A percentile compares a stretch with the other conserved stretches of the same genome.
Conservation (phyloP, 2,888 invertebrate genomes). For the Dendrolimus houi region DNA sequence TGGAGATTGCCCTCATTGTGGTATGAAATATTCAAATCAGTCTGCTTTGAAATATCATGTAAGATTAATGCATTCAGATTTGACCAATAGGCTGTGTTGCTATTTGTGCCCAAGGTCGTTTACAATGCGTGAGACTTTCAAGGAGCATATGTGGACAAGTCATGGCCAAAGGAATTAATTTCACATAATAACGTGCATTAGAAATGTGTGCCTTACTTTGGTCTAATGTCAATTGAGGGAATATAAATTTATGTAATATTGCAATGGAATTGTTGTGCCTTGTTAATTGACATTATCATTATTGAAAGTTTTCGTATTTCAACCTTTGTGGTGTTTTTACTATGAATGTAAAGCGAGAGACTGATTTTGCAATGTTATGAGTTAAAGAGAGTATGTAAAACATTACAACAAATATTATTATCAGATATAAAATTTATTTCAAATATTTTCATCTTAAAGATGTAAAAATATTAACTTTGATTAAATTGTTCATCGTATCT, state of each 20-base stretch:
- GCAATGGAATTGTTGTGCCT: no score
- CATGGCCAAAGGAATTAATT: slow-evolving; percentile 78
- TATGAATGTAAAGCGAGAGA: slow-evolving; percentile 13
- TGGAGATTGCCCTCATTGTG: slow-evolving; percentile 82
- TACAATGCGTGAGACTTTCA: slow-evolving; percentile 80
- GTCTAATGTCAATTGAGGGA: no score
- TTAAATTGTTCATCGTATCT: no score
- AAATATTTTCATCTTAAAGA: no score
- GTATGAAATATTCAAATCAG: slow-evolving; percentile 81
- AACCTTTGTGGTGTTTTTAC: background rate
- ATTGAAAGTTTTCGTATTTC: no score
- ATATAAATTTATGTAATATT: no score
- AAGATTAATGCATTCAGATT: slow-evolving; percentile 81
- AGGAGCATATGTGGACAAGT: slow-evolving; percentile 81
- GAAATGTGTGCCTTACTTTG: no score
- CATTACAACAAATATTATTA: no score
- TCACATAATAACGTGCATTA: background rate
- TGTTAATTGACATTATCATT: no score
- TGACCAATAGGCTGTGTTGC: slow-evolving; percentile 81
- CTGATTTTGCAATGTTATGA: slow-evolving; percentile 16
- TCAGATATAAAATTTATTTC: no score
- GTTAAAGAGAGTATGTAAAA: slow-evolving; percentile 5
- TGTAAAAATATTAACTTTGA: no score
- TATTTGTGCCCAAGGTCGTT: slow-evolving; percentile 83
- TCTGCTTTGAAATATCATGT: slow-evolving; percentile 83